A percentile compares a stretch with the other conserved stretches of the same genome.
Conservation (phyloP, 2,113 vertebrate species). For the Hemibagrus wyckioides region DNA sequence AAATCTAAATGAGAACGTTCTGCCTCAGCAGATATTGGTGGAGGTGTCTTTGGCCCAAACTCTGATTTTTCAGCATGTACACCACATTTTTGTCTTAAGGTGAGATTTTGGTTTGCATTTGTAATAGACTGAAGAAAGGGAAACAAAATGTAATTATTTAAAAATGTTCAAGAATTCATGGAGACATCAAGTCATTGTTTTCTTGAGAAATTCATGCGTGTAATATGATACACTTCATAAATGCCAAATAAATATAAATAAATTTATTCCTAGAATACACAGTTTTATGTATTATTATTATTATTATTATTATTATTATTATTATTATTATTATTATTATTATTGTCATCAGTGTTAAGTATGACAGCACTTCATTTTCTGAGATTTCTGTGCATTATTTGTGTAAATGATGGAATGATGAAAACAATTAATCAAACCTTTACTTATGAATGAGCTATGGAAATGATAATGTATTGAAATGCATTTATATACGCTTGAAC, state of each 20-base stretch:
- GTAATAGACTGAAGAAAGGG: not conserved
- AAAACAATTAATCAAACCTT: not conserved
- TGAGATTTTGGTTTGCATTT: not conserved
- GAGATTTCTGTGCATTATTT: not conserved
- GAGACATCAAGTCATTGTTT: not conserved
- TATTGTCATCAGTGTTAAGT: not conserved
- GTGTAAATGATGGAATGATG: not conserved
- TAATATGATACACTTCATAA: not conserved
- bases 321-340: not conserved
- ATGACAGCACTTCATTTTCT: not conserved
- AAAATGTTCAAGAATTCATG: not conserved
- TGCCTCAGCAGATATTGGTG: not conserved
- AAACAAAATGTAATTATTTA: not conserved
- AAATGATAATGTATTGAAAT: not conserved
- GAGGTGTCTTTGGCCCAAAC: not conserved
- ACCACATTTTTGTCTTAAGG: not conserved
- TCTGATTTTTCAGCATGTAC: not conserved
- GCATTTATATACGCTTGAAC: not conserved
- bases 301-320: not conserved
- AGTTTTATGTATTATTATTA: not conserved
- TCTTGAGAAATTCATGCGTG: not conserved
- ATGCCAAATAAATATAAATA: too few species aligned
- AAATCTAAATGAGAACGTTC: not conserved
- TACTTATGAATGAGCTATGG: not conserved
- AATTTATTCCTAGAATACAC: not conserved